Evolutionary conservation across 2,888 invertebrate genomes (phyloP), one percentile per base, ranked within the genome.

Genomic region (Drosophila macrospina): DNA sequence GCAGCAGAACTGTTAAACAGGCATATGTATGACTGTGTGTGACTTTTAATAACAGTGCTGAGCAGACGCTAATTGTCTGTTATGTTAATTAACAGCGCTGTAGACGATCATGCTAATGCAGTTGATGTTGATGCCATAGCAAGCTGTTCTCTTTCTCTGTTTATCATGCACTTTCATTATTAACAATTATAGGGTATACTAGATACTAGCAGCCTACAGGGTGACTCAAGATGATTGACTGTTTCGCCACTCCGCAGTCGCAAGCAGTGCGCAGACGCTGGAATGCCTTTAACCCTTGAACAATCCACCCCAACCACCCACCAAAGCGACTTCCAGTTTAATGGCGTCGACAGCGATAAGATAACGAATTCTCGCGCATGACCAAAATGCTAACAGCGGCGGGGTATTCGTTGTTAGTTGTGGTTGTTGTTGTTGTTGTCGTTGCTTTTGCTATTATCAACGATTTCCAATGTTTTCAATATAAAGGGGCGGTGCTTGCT

Each of bases 401-500:
- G 75, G 57, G 61, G 76, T 10, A 71, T 20, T 56, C 36, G 30
- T 51, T 16, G 26, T n/a, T 28, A 13, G 42, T 32, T 39, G 45
- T 50, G 65, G 62, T 50, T 63, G 64, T 39, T 64, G 54, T 30
- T 62, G 41, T 13, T 70, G 20, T 41, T 61, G 52, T 28, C 50
- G 20, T 44, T 47, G 62, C 36, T 64, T 52, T 59, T 51, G 57
- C 32, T 59, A 67, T 68, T 83, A 83, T 83, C 84, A 86, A 75
- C 87, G 82, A 84, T 84, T 84, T 84, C 87, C 83, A 84, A 86
- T 81, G 83, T 77, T 84, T 84, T 84, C 85, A 84, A 84, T 84
- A 86, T 74, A 84, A 84, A 84, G 83, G 83, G 83, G 83, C 83
- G 83, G 83, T 45, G 83, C 83, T 77, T 84, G 70, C 64, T 65